Evolutionary conservation across 1,140 invertebrate species (phyloP).

Genomic region (Orchestia grillus): DNA sequence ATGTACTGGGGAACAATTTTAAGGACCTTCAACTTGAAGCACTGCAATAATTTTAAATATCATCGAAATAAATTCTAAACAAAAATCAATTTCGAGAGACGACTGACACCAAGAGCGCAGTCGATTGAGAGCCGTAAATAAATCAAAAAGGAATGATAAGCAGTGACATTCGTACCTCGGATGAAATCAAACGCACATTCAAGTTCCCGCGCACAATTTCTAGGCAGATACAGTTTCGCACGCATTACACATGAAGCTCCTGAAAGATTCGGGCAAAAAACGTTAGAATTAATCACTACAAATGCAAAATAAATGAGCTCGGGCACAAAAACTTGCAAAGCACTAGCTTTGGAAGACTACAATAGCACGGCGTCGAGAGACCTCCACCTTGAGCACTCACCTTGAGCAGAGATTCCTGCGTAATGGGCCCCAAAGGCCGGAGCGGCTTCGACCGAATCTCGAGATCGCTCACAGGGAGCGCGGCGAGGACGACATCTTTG

Average conservation of each 20-base stretch:
- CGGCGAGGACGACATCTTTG: not conserved
- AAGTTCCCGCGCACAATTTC: not conserved
- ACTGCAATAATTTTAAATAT: too few species aligned
- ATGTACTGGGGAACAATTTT: too few species aligned
- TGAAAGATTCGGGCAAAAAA: too few species aligned
- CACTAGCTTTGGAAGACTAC: not conserved
- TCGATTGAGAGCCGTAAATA: not conserved
- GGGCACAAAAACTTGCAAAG: not conserved
- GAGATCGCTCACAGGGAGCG: not conserved
- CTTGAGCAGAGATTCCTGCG: conserved; percentile 29
- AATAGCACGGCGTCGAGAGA: not conserved
- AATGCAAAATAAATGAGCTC: not conserved
- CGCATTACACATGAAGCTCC: not conserved
- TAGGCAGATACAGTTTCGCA: not conserved
- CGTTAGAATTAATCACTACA: too few species aligned
- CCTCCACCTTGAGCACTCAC: not conserved
- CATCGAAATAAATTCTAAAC: too few species aligned
- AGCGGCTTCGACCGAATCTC: not conserved
- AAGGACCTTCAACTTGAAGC: too few species aligned
- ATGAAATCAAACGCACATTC: not conserved
- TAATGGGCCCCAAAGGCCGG: conserved; percentile 19
- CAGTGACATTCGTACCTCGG: not conserved
- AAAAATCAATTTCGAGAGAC: too few species aligned
- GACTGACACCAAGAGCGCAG: too few species aligned
- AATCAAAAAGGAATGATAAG: not conserved